Base-by-base conservation (phyloP, 2,888 invertebrate species). In the Punctoribates punctum region DNA sequence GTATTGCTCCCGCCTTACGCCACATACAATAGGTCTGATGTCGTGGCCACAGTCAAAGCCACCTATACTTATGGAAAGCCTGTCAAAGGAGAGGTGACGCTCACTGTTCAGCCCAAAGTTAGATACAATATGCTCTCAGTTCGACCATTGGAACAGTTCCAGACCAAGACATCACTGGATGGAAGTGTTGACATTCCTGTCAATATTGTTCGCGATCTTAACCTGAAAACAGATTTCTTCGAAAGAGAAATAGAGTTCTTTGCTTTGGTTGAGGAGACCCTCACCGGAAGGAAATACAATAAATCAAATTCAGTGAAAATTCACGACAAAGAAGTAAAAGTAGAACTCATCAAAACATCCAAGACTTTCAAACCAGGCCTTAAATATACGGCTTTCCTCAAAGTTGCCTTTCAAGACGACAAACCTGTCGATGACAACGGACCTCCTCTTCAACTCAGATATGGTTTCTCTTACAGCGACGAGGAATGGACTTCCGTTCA, bases 331-430 rank as follows among this genome's bases (percentile, higher is more conserved):
- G 89, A 89, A 79, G 91, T 92, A 81, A 88, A 89, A 80, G 87
- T 94, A 85, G 88, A 90, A 77, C 86, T 92, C 74, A 88, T 94
- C 25, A 89, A 91, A 81, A 90, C 91, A 27, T 91, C 95, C 0
- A 91, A 91, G 80, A 90, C 90, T 79, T 97, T 94, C 85, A 94
- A 94, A 83, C 95, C 94, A 0, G 92, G 91, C 27, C 86, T 96
- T 73, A 90, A 91, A 79, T 94, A 91, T 81, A 90, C 89, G 42
- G 90, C 94, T 27, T 91, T 90, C 87, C 84, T 90, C n/a, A 90
- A 90, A 85, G 85, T 91, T 0, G 85, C 88, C 0, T 87, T 89
- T 79, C 89, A 91, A 80, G 91, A 92, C 83, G 89, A 89, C 42
- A 86, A 88, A 0, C 88, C 90, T 0, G 86, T 91, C 0, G 85